Conservation (phyloP, 2,888 invertebrate species). For the Leptinotarsa tumamoca region DNA sequence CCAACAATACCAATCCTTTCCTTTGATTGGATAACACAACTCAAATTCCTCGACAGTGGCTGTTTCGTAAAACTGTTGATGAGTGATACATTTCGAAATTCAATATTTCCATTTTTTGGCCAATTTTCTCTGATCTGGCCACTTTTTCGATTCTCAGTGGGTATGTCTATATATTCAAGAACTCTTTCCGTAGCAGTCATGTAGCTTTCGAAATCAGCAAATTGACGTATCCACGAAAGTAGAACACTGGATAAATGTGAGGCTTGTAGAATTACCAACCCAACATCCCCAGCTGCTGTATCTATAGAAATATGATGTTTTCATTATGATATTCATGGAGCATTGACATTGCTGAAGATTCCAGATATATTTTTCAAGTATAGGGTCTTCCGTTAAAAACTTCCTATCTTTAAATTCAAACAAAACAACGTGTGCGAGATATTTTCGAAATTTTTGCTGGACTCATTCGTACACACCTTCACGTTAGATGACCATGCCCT, state of each 20-base stretch:
- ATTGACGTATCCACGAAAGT: slow-evolving; percentile 79
- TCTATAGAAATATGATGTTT: neutral
- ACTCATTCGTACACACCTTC: no score
- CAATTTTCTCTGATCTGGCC: slow-evolving; percentile 73
- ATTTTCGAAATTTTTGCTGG: no score
- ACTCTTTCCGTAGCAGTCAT: slow-evolving; percentile 92
- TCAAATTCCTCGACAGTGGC: slow-evolving; percentile 76
- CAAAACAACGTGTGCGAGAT: no score
- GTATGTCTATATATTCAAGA: slow-evolving; percentile 66
- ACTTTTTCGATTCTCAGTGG: slow-evolving; percentile 59
- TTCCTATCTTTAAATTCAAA: no score
- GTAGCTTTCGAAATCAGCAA: slow-evolving; percentile 82
- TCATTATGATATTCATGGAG: neutral
- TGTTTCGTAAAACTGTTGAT: slow-evolving; percentile 79
- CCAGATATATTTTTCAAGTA: no score
- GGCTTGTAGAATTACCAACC: slow-evolving; percentile 68
- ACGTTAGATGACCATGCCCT: no score
- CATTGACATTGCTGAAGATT: neutral
- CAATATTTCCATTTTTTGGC: slow-evolving; percentile 77
- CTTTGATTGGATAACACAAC: slow-evolving; percentile 75
- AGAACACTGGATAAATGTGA: slow-evolving; percentile 74
- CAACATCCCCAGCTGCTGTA: slow-evolving; percentile 63
- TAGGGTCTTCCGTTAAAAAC: no score
- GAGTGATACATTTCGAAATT: slow-evolving; percentile 74
- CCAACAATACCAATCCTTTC: slow-evolving; percentile 85